phyloP scores from a whole-genome alignment of 35 echinoderm and acorn worm species.

The Apostichopus parvimensis region DNA sequence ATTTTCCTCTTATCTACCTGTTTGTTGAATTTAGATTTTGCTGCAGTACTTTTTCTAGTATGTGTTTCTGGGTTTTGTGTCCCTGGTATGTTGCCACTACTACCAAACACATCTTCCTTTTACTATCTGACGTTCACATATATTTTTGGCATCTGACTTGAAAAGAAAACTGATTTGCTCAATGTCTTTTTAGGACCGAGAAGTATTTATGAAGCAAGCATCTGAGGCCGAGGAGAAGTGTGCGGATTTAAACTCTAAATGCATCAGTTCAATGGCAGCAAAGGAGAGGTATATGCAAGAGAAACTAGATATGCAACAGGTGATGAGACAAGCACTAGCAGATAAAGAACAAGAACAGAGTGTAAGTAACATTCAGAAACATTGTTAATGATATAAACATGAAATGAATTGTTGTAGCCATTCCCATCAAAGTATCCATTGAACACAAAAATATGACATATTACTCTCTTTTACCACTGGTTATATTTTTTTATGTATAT shows the following conservation, averaged over 20 bases:
- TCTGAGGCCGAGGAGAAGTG: conserved; percentile 77
- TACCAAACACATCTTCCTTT: no score
- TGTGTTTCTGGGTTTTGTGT: no score
- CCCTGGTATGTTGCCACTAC: no score
- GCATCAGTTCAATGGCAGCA: conserved; percentile 69
- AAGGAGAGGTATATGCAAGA: conserved; percentile 92
- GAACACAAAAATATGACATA: no score
- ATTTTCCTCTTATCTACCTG: no score
- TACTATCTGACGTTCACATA: no score
- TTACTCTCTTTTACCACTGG: no score
- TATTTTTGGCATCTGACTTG: background rate
- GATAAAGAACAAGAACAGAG: conserved; percentile 90
- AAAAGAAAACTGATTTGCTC: background rate
- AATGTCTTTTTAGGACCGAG: conserved; percentile 69
- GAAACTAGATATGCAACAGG: conserved; percentile 91
- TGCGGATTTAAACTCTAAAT: conserved; percentile 81
- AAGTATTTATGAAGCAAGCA: conserved; percentile 78
- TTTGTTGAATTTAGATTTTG: no score
- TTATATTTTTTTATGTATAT: no score
- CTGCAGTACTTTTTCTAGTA: no score
- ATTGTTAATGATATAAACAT: background rate
- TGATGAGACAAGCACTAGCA: conserved; percentile 66
- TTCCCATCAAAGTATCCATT: no score
- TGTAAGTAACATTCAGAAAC: conserved; percentile 31
- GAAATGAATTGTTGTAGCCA: no score